These are phyloP conservation scores for Nipponia nippon DNA, from an alignment of 2,113 vertebrate species.

Conservation along the genomic window DNA sequence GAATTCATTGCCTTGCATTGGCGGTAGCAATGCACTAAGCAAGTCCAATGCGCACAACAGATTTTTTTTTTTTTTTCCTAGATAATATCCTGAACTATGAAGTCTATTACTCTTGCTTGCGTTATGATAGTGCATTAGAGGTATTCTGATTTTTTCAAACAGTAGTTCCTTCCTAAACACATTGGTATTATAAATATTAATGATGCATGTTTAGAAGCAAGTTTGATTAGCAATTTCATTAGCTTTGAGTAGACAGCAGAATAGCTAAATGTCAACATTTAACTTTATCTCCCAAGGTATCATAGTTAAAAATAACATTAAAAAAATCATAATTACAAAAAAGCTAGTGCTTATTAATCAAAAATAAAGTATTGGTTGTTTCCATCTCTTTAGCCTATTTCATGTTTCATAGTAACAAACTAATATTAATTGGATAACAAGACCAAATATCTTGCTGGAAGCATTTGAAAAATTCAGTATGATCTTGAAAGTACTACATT, in stretches of 20 bases:
- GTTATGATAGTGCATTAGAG: background rate
- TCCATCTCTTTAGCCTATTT: background rate
- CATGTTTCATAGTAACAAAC: background rate
- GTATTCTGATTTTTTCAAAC: background rate
- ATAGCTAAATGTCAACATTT: slow-evolving; percentile 12
- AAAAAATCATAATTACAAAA: background rate
- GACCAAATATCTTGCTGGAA: background rate
- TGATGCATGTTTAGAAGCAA: background rate
- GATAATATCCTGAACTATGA: background rate
- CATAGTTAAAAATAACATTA: background rate
- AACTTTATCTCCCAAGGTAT: slow-evolving; percentile 2
- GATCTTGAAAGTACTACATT: background rate
- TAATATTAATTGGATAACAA: background rate
- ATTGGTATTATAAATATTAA: slow-evolving; percentile 18
- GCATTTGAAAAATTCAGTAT: background rate
- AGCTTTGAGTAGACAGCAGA: background rate
- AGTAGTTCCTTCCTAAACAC: background rate
- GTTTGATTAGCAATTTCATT: slow-evolving; percentile 31
- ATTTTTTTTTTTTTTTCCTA: background rate
- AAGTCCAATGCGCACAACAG: background rate
- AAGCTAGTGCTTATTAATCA: background rate
- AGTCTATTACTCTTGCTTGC: background rate
- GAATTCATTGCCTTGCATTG: background rate
- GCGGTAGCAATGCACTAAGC: background rate
- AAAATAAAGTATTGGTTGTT: background rate